These are phyloP conservation scores for Sebastes trivittatus DNA, from an alignment of 2,797 vertebrate genomes.

Conservation along the genomic window DNA sequence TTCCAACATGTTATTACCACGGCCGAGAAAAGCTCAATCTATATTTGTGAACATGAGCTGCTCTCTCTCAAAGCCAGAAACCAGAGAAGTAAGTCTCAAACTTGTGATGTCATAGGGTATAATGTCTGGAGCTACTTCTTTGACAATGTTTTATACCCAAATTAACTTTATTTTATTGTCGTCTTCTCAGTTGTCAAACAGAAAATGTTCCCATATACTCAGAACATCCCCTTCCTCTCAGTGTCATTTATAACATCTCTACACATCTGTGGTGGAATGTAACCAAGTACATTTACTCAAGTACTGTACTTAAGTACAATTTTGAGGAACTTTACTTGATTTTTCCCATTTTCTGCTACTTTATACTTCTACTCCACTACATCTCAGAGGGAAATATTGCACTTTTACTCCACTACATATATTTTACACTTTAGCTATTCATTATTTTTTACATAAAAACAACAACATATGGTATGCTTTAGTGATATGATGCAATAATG, in stretches of 20 bases:
- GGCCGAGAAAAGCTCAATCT: background rate
- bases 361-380: too few species aligned
- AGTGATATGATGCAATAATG: too few species aligned
- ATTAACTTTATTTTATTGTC: accelerated
- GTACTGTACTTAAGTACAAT: too few species aligned
- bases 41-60: background rate
- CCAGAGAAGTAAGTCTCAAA: background rate
- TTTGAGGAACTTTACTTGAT: too few species aligned
- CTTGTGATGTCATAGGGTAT: background rate
- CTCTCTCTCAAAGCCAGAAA: background rate
- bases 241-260: background rate
- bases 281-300: too few species aligned
- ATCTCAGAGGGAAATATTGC: too few species aligned
- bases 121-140: background rate
- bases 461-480: too few species aligned
- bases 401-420: too few species aligned
- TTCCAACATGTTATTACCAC: background rate
- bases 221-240: background rate
- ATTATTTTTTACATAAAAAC: too few species aligned
- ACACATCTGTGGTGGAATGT: accelerated
- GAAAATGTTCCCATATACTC: background rate
- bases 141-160: background rate
- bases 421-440: too few species aligned
- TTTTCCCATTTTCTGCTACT: too few species aligned
- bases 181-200: background rate